Percentiles rank a stretch among this genome's conserved stretches.
phyloP scores from a whole-genome alignment of 2,797 vertebrate species.

The Eurystomus glaucurus region DNA sequence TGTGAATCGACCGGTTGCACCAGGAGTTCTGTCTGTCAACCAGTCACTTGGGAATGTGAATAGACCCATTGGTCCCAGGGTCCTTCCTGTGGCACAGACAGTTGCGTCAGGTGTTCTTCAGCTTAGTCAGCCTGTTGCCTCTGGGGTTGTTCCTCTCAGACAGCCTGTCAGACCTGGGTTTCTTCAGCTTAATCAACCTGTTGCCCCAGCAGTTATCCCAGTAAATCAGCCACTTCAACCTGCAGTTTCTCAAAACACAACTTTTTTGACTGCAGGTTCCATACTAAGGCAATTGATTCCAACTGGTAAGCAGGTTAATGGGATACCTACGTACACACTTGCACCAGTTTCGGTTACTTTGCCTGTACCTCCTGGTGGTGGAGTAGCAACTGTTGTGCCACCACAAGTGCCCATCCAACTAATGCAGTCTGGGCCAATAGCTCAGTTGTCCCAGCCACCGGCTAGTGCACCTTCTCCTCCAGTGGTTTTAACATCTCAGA shows the following conservation, averaged over 20 bases:
- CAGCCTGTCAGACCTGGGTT: constrained; percentile 76
- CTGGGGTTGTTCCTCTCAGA: constrained; percentile 78
- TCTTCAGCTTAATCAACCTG: constrained; percentile 84
- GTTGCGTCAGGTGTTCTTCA: constrained; percentile 72
- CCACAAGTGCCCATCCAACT: constrained; percentile 85
- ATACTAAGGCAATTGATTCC: constrained; percentile 94
- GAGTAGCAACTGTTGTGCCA: constrained; percentile 74
- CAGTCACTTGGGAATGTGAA: constrained; percentile 61
- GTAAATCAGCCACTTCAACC: constrained; percentile 72
- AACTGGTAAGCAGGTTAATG: constrained; percentile 94
- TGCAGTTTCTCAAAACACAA: constrained; percentile 81
- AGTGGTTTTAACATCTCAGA: constrained; percentile 55
- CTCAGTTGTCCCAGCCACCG: constrained; percentile 80
- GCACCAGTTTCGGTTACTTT: constrained; percentile 90
- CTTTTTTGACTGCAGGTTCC: constrained; percentile 92
- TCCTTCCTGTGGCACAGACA: constrained; percentile 77
- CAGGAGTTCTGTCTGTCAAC: constrained; percentile 70
- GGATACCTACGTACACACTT: constrained; percentile 95
- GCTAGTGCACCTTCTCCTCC: constrained; percentile 74
- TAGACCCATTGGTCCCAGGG: constrained; percentile 51
- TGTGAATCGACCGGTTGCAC: constrained; percentile 54
- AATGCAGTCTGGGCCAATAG: constrained; percentile 81
- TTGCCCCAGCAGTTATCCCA: constrained; percentile 72
- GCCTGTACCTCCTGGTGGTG: constrained; percentile 80
- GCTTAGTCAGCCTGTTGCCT: constrained; percentile 78